Conservation (phyloP, 2,797 vertebrate species). For the Okamejei kenojei region DNA sequence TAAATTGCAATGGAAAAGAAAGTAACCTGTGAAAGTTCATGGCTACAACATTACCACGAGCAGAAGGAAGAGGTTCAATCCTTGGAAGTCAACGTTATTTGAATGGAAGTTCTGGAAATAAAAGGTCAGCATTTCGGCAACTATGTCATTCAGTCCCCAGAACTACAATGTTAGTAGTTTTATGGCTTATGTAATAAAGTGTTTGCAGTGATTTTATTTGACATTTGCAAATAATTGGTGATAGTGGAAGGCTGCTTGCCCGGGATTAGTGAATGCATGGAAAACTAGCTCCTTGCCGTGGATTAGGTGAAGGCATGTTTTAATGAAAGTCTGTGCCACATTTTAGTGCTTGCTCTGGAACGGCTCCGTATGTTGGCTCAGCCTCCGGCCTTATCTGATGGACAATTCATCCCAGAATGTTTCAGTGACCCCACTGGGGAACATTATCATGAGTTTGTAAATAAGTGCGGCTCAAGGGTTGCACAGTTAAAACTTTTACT, state of each 20-base stretch:
- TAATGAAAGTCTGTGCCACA: neutral
- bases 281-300: neutral
- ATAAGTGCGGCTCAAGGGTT: slow-evolving; percentile 46
- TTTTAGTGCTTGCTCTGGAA: slow-evolving; percentile 44
- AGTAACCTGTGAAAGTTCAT: neutral
- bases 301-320: neutral
- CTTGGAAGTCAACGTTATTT: neutral
- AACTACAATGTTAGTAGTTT: neutral
- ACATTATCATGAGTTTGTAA: slow-evolving; percentile 44
- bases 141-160: neutral
- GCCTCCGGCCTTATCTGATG: slow-evolving; percentile 46
- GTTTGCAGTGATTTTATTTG: slow-evolving; percentile 4
- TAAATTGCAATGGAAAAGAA: neutral
- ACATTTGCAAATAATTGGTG: neutral
- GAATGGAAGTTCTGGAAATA: neutral
- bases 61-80: neutral
- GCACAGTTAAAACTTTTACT: slow-evolving; percentile 16
- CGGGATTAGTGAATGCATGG: neutral
- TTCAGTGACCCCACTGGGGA: slow-evolving; percentile 43
- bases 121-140: neutral
- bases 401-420: slow-evolving; percentile 42
- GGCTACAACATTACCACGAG: neutral
- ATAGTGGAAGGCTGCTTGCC: neutral
- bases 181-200: neutral
- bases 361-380: slow-evolving; percentile 45